These are phyloP conservation scores for Heliocidaris tuberculata DNA, from an alignment of 35 echinoderm and acorn worm species.

Conservation along the genomic window DNA sequence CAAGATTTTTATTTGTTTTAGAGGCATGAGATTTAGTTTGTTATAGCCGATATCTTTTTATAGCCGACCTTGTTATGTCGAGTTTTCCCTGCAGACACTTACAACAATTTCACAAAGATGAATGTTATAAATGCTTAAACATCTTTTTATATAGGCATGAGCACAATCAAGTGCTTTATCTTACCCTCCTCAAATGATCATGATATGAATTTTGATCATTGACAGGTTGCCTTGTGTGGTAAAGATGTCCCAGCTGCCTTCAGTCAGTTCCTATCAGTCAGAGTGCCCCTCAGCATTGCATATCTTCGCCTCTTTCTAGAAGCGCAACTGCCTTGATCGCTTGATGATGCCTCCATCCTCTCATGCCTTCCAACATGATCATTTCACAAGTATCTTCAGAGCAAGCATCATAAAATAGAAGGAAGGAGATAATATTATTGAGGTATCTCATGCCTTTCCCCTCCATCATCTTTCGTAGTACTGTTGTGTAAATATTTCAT, in stretches of 20 bases:
- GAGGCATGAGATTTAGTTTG: no score
- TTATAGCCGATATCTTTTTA: no score
- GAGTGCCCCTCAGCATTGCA: constrained; percentile 90
- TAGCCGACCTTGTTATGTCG: no score
- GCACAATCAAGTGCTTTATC: neutral
- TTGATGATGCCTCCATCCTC: neutral
- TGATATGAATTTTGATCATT: no score
- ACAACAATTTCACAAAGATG: no score
- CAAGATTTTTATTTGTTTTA: no score
- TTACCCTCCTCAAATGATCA: no score
- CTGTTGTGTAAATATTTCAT: constrained; percentile 4
- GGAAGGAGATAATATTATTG: neutral
- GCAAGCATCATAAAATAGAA: neutral
- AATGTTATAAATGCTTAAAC: no score
- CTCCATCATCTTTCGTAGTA: neutral
- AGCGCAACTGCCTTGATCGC: constrained; percentile 63
- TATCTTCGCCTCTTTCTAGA: constrained; percentile 81
- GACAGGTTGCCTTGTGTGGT: constrained; percentile 72
- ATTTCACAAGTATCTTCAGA: neutral
- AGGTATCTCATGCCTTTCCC: neutral
- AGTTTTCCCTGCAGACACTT: no score
- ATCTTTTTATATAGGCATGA: no score
- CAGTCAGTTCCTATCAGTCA: constrained; percentile 72
- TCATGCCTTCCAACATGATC: neutral
- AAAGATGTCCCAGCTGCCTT: constrained; percentile 79